These are phyloP conservation scores for Hestina assimilis DNA, from an alignment of 1,140 invertebrate species.

Conservation along the genomic window DNA sequence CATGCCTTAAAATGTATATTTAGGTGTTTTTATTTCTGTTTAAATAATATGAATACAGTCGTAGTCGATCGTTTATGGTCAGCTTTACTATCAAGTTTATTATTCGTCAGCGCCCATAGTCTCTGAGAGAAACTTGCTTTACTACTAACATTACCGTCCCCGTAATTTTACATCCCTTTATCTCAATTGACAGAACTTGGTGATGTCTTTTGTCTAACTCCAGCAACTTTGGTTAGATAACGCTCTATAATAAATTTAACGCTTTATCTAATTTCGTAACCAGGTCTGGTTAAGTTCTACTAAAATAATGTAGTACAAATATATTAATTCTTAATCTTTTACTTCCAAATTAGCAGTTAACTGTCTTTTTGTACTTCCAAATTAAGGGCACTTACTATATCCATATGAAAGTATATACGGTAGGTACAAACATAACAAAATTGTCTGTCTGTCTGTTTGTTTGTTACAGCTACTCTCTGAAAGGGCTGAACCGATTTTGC, in stretches of 20 bases:
- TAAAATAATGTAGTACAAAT: neutral
- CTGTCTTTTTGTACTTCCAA: neutral
- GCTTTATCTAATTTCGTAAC: slow-evolving; percentile 25
- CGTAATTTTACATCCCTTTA: slow-evolving; percentile 70
- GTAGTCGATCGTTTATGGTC: neutral
- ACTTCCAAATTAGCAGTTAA: too few species aligned
- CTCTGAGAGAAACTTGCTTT: slow-evolving; percentile 43
- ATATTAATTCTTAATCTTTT: too few species aligned
- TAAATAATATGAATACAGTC: too few species aligned
- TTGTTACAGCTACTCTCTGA: neutral
- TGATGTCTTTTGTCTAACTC: slow-evolving; percentile 63
- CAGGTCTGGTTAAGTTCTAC: neutral
- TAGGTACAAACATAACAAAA: neutral
- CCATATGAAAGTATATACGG: neutral
- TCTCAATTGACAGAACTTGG: slow-evolving; percentile 63
- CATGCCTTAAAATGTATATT: too few species aligned
- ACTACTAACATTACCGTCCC: slow-evolving; percentile 53
- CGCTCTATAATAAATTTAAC: slow-evolving; percentile 43
- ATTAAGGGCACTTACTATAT: neutral
- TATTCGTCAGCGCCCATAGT: slow-evolving; percentile 25
- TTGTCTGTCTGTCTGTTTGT: neutral
- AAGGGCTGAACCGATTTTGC: neutral
- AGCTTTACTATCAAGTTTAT: slow-evolving; percentile 40
- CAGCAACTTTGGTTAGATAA: slow-evolving; percentile 44
- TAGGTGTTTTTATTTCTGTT: too few species aligned